A percentile compares a stretch with the other conserved stretches of the same genome.
phyloP scores from a whole-genome alignment of 2,113 vertebrate genomes.

The Heloderma charlesbogerti region DNA sequence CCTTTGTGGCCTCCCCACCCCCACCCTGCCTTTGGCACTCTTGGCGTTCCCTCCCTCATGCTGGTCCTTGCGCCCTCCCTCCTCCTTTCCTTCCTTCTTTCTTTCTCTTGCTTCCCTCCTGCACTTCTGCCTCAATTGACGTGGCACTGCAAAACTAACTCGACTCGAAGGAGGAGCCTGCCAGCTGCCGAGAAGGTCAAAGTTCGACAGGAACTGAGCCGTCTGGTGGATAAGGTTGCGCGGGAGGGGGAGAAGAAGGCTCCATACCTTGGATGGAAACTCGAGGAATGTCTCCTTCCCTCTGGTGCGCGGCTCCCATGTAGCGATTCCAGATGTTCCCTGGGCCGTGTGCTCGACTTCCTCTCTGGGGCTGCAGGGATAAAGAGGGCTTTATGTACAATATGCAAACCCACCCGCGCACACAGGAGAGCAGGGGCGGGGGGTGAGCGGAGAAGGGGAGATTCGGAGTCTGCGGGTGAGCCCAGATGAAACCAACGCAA shows the following conservation, averaged over 20 bases:
- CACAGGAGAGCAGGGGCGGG: neutral
- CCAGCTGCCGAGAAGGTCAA: conserved; percentile 85
- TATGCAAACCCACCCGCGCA: neutral
- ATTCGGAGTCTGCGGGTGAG: neutral
- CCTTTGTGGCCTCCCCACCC: conserved; percentile 37
- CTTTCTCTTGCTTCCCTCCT: conserved; percentile 71
- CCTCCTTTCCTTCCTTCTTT: conserved; percentile 55
- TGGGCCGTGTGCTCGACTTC: conserved; percentile 63
- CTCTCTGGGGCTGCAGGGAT: conserved; percentile 79
- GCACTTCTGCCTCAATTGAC: conserved; percentile 86
- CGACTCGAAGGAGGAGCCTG: conserved; percentile 86
- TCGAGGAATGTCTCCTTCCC: conserved; percentile 88
- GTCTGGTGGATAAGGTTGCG: conserved; percentile 80
- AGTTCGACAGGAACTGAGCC: conserved; percentile 89
- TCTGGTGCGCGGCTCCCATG: conserved; percentile 81
- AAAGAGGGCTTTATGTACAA: conserved; percentile 79
- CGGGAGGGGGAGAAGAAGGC: conserved; percentile 73
- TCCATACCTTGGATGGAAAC: conserved; percentile 83
- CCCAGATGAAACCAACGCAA: accelerated
- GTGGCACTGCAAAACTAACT: conserved; percentile 91
- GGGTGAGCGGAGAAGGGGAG: neutral
- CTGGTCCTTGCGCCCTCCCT: conserved; percentile 47
- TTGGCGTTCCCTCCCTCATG: conserved; percentile 57
- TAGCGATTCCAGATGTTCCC: conserved; percentile 97
- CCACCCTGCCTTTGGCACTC: conserved; percentile 65